Percentiles rank a stretch among this genome's conserved stretches.
Evolutionary conservation across 1,140 invertebrate genomes (phyloP).

Genomic region (Lepidurus packardi): DNA sequence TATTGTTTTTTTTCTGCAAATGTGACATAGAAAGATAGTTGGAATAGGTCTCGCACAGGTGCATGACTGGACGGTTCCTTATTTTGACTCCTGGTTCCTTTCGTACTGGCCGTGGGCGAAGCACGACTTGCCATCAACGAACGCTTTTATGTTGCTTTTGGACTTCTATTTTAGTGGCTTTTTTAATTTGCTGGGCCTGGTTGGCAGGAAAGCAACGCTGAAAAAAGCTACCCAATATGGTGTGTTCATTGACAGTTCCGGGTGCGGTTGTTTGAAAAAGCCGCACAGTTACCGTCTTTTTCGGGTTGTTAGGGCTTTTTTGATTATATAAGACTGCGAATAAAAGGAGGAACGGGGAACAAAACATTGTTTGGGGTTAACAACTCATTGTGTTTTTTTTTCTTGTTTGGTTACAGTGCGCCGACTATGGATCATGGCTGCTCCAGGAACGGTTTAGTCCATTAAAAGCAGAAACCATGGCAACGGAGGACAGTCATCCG

Average conservation of each 20-base stretch:
- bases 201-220: not conserved
- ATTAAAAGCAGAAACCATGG: not conserved
- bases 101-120: not conserved
- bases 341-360: too few species aligned
- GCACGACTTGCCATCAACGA: slow-evolving; percentile 1
- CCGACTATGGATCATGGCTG: not conserved
- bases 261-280: not conserved
- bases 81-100: not conserved
- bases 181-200: not conserved
- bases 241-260: slow-evolving; percentile 6
- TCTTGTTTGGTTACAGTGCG: not conserved
- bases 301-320: not conserved
- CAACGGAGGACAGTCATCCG: slow-evolving; percentile 16
- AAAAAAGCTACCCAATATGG: not conserved
- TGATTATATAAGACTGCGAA: not conserved
- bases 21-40: not conserved
- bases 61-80: not conserved
- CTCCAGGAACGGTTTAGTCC: not conserved
- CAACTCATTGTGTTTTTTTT: too few species aligned
- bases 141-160: not conserved
- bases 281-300: not conserved
- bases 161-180: not conserved
- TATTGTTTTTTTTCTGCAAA: not conserved
- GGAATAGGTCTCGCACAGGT: not conserved
- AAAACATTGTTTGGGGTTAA: too few species aligned